Base-by-base conservation (phyloP, 1,140 invertebrate species). In the Diabrotica virgifera region DNA sequence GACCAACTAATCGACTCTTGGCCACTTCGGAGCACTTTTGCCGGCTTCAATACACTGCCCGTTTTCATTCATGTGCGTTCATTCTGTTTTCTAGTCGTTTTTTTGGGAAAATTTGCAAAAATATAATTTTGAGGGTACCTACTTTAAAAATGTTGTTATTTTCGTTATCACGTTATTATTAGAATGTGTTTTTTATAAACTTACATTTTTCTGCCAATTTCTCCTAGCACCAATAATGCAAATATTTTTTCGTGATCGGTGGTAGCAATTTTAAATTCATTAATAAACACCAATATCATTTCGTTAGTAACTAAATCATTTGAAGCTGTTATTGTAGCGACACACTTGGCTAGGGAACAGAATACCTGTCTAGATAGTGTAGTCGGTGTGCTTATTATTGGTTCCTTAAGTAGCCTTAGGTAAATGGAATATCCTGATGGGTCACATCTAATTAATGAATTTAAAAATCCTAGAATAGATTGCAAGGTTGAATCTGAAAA, bases 151-250 rank as follows among this genome's bases (percentile, higher is more conserved):
- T 24, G 24, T 24, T 24, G 4, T 24, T 24, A n/a, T 24, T 24
- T 24, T 24, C 24, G 1, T 24, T 24, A 24, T 24, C 24, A 24
- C 1, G 11, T 52, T 13, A n/a, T 52, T 13, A n/a, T n/a, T 52
- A 1, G 12, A 13, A 13, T 2, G 11, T 13, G 13, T 52, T 24
- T 24, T 52, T 24, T 24, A 4, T 24, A 13, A 12, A 69, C 88
- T 87, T 83, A 95, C 91, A 96, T 88, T 73, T 96, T 90, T 71
- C 94, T 84, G 5, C 97, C 97, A 70, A 99, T 97, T 85, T 99
- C 97, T 9, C 96, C 97, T 72, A 99, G 90, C 8, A 96, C 92
- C 6, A 98, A 82, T 14, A 99, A 80, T 54, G 94, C 90, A 82
- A 99, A 98, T 69, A 98, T 90, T 67, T 93, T 89, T 67, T 96